Base-by-base conservation (phyloP, 2,797 vertebrate genomes). In the Lutjanus argentimaculatus region DNA sequence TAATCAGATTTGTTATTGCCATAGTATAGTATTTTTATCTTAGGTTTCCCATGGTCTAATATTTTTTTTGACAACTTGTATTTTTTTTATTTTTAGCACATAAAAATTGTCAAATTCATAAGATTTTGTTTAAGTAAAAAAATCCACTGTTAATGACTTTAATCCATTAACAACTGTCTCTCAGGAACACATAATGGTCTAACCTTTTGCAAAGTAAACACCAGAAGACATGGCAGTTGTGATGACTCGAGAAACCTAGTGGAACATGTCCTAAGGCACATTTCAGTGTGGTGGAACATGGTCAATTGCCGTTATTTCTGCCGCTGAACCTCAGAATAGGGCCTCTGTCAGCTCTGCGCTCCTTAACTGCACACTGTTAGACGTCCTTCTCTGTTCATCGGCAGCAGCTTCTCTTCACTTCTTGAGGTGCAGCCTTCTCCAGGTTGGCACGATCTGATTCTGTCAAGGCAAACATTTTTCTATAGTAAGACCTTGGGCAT, bases 331-430 rank as follows among this genome's bases (percentile, higher is more conserved):
- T 81, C 30, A 58, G 15, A 42, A 22, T 10, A 45, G 10, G 52
- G 70, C 55, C 12, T 65, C 17, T 1, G 13, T 58, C 67, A 21
- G 14, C 43, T 68, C 8, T 25, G 10, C 49, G 53, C 42, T 59
- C 61, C 22, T 62, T 10, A 16, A 43, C n/a, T 21, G 36, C 25
- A 68, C 40, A 48, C 36, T 17, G 49, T n/a, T 17, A 65, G 7
- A 8, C 11, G 48, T 55, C 21, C 11, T 36, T 36, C 30, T 69
- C 42, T 49, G 15, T 53, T 67, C 58, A 45, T 93, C 85, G 94
- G 79, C 95, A 95, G 88, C 94, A 95, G 72, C 68, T 74, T 64
- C 67, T 90, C 82, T 85, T 92, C 21, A 1, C 55, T 14, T 85
- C 75, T 30, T 81, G 88, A 3, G 69, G 46, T 21, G 84, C 45